Evolutionary conservation across 1,140 invertebrate genomes (phyloP), one percentile per base, ranked within the genome.

Genomic region (Bombus turneri): DNA sequence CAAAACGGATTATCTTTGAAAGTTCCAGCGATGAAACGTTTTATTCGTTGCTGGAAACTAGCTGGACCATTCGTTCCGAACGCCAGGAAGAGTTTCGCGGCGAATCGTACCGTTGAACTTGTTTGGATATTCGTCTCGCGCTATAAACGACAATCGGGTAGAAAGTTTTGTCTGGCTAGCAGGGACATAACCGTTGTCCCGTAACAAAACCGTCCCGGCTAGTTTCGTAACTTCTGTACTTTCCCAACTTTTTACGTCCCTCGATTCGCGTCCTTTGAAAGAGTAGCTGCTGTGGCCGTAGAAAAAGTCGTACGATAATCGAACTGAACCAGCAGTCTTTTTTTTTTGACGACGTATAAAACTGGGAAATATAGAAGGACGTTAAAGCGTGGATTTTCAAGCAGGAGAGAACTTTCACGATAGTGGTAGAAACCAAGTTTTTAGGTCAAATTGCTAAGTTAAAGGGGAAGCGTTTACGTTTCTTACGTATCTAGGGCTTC

Each of bases 51-150:
- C 76, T 15, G 22, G 25, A 13, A 79, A 59, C 57, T 57, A 43
- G 10, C 15, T 28, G 31, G 31, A 43, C 59, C 47, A 72, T 85
- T 80, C 72, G 57, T 71, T n/a, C 47, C 0, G 25, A 18, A 28
- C n/a, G 15, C 1, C 3, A 9, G 31, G 4, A 43, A 69, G 37
- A 37, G 34, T 66, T 80, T 47, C 59, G 8, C n/a, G 25, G 13
- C 59, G 1, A 39, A 66, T 9, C 12, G 15, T 34, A 5, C 53
- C 8, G n/a, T 9, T 9, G 39, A 57, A 57, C 71, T 85, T 75
- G 79, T 85, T 85, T 81, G 71, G 75, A 69, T 81, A 85, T 85
- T 85, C 71, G 83, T 85, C 83, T 74, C 73, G 75, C 47, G 81
- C 72, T 66, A 31, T 83, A 74, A 83, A 79, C 75, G 85, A 59